Conservation (phyloP, 2,888 invertebrate species). For the Deilephila porcellus region DNA sequence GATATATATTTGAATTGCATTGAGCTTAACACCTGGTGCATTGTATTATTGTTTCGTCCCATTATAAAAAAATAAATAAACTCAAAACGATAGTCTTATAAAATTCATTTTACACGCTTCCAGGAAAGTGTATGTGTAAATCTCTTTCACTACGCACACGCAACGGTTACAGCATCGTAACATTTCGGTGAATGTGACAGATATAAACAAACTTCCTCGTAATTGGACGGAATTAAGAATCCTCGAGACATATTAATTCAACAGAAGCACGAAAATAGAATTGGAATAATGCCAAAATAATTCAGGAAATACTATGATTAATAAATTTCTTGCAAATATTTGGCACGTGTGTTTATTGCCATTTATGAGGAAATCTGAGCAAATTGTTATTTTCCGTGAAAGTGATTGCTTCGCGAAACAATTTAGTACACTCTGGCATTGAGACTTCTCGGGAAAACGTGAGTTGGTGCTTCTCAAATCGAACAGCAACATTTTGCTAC, state of each 20-base stretch:
- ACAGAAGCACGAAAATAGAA: slow-evolving; percentile 12
- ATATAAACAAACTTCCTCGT: slow-evolving; percentile 15
- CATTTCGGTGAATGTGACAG: slow-evolving; percentile 11
- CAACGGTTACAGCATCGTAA: slow-evolving; percentile 3
- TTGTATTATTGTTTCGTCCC: no score
- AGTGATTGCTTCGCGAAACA: not conserved
- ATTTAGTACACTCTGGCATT: not conserved
- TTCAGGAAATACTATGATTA: not conserved
- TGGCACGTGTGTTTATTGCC: not conserved
- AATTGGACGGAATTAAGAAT: not conserved
- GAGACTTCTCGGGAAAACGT: not conserved
- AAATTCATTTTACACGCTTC: not conserved
- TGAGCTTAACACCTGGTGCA: no score
- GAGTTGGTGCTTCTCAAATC: not conserved
- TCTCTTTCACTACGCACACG: not conserved
- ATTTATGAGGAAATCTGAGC: not conserved
- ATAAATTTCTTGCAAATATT: not conserved
- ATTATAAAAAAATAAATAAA: no score
- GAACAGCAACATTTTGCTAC: not conserved
- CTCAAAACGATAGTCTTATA: no score
- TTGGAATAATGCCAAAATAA: slow-evolving; percentile 21
- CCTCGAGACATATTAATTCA: slow-evolving; percentile 17
- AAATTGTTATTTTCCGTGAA: slow-evolving; percentile 7
- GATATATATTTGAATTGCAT: no score
- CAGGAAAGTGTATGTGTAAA: not conserved